phyloP scores from a whole-genome alignment of 2,113 vertebrate genomes.

The Grantiella picta region DNA sequence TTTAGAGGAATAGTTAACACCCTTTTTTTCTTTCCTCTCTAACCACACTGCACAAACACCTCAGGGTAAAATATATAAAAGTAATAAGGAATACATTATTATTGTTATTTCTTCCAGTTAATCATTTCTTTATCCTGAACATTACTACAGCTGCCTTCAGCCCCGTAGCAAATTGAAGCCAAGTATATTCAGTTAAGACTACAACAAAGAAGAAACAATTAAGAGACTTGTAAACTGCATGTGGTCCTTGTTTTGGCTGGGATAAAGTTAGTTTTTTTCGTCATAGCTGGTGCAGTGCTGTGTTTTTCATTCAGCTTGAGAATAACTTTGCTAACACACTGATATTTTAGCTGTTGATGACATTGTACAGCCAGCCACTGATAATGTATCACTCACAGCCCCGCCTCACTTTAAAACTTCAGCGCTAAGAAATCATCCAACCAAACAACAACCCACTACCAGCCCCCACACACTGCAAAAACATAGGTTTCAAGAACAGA shows the following conservation, averaged over 20 bases:
- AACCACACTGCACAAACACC: not conserved
- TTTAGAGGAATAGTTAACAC: not conserved
- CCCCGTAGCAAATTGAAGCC: not conserved
- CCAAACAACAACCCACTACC: not conserved
- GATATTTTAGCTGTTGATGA: not conserved
- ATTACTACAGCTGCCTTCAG: not conserved
- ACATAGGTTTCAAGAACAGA: not conserved
- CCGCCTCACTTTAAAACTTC: fast-evolving
- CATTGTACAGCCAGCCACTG: not conserved
- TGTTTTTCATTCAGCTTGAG: not conserved
- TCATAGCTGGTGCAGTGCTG: fast-evolving
- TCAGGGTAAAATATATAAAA: not conserved
- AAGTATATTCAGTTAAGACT: not conserved
- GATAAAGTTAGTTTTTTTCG: not conserved
- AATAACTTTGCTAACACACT: fast-evolving
- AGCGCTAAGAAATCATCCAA: not conserved
- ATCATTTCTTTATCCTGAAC: not conserved
- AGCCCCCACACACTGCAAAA: not conserved
- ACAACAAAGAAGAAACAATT: not conserved
- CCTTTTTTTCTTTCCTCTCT: not conserved
- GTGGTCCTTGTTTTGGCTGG: not conserved
- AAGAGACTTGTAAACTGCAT: not conserved
- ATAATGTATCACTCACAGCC: fast-evolving
- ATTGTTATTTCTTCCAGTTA: not conserved
- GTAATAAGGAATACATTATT: not conserved